phyloP scores from a whole-genome alignment of 2,888 invertebrate genomes.

The Metacarcinus magister region DNA sequence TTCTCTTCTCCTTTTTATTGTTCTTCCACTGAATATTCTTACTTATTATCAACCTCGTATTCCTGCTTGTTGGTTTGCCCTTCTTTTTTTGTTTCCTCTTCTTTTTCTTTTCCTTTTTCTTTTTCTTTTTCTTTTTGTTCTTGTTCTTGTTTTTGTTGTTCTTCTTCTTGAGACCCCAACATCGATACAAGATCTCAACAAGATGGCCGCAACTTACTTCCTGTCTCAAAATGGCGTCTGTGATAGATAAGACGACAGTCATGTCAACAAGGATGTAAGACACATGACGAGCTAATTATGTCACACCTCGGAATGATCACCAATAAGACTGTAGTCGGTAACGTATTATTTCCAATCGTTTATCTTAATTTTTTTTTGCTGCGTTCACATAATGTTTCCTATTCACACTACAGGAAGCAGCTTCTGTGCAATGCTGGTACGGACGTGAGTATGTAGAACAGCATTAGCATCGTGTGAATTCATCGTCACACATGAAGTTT shows the following conservation, averaged over 20 bases:
- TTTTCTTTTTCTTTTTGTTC: background rate
- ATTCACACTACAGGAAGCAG: no score
- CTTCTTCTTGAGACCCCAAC: background rate
- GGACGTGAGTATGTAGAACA: no score
- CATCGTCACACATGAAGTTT: no score
- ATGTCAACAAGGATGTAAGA: background rate
- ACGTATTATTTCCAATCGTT: no score
- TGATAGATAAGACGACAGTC: background rate
- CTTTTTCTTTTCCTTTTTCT: background rate
- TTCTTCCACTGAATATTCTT: background rate
- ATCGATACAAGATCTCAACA: background rate
- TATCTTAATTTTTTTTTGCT: no score
- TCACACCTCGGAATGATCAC: background rate
- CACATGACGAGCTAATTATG: background rate
- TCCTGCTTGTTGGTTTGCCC: background rate
- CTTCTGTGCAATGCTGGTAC: no score
- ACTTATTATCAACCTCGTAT: background rate
- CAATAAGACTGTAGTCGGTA: background rate
- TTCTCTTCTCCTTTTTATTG: background rate
- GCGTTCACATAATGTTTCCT: no score
- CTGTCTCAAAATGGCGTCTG: background rate
- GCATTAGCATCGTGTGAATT: no score
- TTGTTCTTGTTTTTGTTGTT: background rate
- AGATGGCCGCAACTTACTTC: background rate
- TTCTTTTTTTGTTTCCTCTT: background rate